Conservation (phyloP, 2,888 invertebrate species). For the Tetragnatha montana region DNA sequence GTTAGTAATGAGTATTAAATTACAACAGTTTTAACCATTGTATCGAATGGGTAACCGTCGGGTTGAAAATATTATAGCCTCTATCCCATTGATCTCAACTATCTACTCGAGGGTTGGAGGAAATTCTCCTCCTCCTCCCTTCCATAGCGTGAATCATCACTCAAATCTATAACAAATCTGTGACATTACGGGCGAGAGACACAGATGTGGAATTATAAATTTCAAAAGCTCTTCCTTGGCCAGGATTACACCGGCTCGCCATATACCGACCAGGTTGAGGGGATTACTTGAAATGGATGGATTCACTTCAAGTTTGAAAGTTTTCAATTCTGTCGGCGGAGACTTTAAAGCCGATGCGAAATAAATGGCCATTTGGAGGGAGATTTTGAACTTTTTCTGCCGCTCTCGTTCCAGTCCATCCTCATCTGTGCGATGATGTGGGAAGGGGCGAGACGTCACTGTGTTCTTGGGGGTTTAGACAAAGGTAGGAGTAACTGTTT, state of each 20-base stretch:
- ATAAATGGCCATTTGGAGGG: slow-evolving; percentile 44
- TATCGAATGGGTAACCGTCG: too few relatives aligned
- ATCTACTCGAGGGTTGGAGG: too few relatives aligned
- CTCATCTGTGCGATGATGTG: neutral
- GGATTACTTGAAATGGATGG: slow-evolving; percentile 57
- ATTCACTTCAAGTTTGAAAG: slow-evolving; percentile 42
- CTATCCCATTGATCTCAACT: too few relatives aligned
- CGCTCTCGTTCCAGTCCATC: neutral
- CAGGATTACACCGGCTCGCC: too few relatives aligned
- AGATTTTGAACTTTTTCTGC: slow-evolving; percentile 47
- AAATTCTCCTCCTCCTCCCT: too few relatives aligned
- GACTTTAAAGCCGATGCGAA: slow-evolving; percentile 41
- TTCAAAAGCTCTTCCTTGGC: neutral
- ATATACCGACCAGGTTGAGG: neutral
- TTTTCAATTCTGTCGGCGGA: slow-evolving; percentile 33
- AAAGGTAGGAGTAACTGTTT: too few relatives aligned
- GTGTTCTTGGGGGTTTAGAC: too few relatives aligned
- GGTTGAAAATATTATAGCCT: too few relatives aligned
- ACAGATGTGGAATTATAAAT: slow-evolving; percentile 1
- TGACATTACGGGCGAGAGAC: neutral
- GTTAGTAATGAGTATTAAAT: too few relatives aligned
- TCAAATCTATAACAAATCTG: slow-evolving; percentile 1
- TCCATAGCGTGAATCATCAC: neutral
- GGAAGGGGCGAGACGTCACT: neutral
- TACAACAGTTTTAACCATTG: too few relatives aligned